Conservation (phyloP, 1,140 invertebrate species). For the Habropoda laboriosa region DNA sequence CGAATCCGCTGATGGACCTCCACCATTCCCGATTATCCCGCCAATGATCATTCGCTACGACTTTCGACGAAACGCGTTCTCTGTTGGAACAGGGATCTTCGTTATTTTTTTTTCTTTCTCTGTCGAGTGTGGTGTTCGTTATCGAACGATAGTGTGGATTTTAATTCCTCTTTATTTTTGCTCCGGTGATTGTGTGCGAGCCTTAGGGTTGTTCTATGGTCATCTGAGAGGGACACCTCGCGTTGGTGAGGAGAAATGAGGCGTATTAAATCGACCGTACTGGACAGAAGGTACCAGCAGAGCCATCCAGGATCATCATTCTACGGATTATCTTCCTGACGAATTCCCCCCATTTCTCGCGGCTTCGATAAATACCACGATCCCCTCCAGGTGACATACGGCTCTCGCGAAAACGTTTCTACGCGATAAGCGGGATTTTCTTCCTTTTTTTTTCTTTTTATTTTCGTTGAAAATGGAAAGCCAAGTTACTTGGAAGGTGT, state of each 20-base stretch:
- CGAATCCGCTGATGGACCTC: constrained; percentile 55
- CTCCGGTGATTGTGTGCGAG: too few species aligned
- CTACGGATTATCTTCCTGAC: constrained; percentile 69
- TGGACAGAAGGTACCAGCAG: constrained; percentile 69
- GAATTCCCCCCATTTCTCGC: constrained; percentile 59
- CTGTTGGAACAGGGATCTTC: not conserved
- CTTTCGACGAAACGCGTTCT: not conserved
- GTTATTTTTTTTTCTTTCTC: not conserved
- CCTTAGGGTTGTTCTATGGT: constrained; percentile 20
- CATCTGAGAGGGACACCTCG: constrained; percentile 60
- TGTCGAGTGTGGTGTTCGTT: not conserved
- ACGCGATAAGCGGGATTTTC: constrained; percentile 6
- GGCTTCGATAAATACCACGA: constrained; percentile 43
- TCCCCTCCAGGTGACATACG: constrained; percentile 44
- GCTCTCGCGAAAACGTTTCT: constrained; percentile 4
- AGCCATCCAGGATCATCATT: constrained; percentile 65
- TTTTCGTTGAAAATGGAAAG: not conserved
- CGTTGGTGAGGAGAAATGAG: constrained; percentile 67
- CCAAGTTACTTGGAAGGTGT: not conserved
- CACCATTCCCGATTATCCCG: constrained; percentile 44
- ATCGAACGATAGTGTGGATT: not conserved
- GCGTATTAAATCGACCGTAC: constrained; percentile 68
- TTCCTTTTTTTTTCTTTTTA: too few species aligned
- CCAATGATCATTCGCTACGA: constrained; percentile 26
- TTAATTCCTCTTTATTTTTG: not conserved